These are phyloP conservation scores for Physeter macrocephalus DNA, from an alignment of 2,113 vertebrate genomes.

Conservation along the genomic window DNA sequence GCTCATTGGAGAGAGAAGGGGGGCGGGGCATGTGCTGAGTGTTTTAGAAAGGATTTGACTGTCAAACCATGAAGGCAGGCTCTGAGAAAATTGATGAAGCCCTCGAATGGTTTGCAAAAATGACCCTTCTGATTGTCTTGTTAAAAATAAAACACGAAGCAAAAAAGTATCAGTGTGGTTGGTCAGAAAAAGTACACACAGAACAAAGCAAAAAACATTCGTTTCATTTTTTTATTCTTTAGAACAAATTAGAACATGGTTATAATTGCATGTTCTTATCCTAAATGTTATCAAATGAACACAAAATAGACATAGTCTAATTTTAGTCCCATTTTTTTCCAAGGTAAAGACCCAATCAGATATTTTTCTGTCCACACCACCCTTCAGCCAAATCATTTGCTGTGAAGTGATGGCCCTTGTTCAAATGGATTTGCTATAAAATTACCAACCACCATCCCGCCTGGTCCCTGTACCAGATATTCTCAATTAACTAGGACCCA, in stretches of 20 bases:
- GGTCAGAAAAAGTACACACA: background rate
- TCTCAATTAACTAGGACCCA: background rate
- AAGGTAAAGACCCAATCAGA: background rate
- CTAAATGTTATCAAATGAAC: background rate
- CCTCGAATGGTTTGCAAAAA: background rate
- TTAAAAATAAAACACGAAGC: background rate
- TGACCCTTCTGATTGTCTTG: background rate
- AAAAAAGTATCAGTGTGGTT: background rate
- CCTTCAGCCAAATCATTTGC: background rate
- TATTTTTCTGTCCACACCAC: background rate
- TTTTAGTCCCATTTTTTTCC: background rate
- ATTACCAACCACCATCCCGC: background rate
- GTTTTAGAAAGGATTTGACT: background rate
- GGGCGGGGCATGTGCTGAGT: background rate
- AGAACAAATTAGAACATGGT: background rate
- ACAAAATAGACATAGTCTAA: background rate
- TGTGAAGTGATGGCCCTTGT: background rate
- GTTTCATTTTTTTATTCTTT: background rate
- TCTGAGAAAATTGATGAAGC: background rate
- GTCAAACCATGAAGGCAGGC: background rate
- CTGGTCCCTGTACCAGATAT: background rate
- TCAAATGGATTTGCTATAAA: background rate
- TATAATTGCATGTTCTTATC: background rate
- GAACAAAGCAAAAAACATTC: background rate
- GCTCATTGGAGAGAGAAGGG: background rate